Conservation (phyloP, 1,140 invertebrate genomes). For the Lerema accius region DNA sequence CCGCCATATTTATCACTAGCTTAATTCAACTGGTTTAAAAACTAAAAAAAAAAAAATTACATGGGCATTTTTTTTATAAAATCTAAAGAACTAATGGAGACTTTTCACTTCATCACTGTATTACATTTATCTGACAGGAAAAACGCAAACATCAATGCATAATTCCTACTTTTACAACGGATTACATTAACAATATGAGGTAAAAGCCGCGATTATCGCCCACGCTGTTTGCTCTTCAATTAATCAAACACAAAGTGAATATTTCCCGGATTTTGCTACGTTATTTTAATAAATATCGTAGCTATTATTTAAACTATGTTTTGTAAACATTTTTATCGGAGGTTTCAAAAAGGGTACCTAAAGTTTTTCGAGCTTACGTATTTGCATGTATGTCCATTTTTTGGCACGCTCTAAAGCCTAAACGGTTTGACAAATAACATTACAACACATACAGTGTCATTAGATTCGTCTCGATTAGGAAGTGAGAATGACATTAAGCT, state of each 20-base stretch:
- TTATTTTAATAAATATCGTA: too few relatives aligned
- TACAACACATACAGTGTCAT: too few relatives aligned
- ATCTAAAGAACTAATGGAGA: neutral
- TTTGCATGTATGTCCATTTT: too few relatives aligned
- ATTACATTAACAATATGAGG: constrained; percentile 20
- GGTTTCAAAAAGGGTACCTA: too few relatives aligned
- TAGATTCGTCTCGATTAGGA: too few relatives aligned
- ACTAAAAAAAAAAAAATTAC: neutral
- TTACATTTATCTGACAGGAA: neutral
- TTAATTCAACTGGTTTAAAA: constrained; percentile 2
- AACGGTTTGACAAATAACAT: too few relatives aligned
- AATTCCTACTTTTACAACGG: constrained; percentile 16
- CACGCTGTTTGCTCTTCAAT: constrained; percentile 1
- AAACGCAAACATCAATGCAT: constrained; percentile 1
- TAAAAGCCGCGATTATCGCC: constrained; percentile 2
- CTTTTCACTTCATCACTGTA: neutral
- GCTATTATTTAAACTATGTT: too few relatives aligned
- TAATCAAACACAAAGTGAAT: neutral
- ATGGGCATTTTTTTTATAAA: neutral
- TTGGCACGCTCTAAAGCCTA: too few relatives aligned
- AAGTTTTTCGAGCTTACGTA: too few relatives aligned
- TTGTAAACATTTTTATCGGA: too few relatives aligned
- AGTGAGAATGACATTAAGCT: too few relatives aligned
- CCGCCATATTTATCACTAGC: constrained; percentile 42
- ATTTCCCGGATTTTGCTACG: neutral